Evolutionary conservation across 2,888 invertebrate genomes (phyloP).

Genomic region (Drosophila anceps): DNA sequence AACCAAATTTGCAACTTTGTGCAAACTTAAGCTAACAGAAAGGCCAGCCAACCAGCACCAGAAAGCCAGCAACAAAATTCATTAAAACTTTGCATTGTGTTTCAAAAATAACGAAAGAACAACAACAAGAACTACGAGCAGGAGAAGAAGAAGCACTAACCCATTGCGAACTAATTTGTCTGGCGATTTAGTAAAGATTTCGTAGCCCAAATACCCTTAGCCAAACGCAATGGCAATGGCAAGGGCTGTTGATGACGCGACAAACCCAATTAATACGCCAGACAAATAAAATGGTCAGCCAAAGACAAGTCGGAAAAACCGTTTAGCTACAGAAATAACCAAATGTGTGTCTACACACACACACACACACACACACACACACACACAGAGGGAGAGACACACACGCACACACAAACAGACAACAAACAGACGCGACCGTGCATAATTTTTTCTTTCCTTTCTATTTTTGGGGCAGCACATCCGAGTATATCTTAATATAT

Average conservation of each 20-base stretch:
- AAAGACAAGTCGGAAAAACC: constrained; percentile 44
- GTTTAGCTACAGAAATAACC: constrained; percentile 78
- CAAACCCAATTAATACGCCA: constrained; percentile 81
- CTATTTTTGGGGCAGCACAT: constrained; percentile 41
- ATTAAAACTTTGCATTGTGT: constrained; percentile 76
- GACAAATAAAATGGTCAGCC: constrained; percentile 74
- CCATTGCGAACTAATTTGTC: constrained; percentile 79
- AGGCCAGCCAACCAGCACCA: constrained; percentile 35
- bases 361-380: constrained; percentile 12
- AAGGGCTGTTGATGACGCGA: constrained; percentile 71
- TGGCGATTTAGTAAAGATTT: constrained; percentile 71
- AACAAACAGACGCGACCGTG: constrained; percentile 60
- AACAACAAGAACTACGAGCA: not conserved
- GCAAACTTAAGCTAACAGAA: constrained; percentile 69
- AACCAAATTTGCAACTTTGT: constrained; percentile 55
- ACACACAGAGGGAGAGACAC: constrained; percentile 11
- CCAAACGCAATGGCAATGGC: constrained; percentile 18
- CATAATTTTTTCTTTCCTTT: constrained; percentile 57
- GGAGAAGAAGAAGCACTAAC: constrained; percentile 23
- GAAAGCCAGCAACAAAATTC: constrained; percentile 63
- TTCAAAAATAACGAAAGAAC: constrained; percentile 48
- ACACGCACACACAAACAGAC: constrained; percentile 1
- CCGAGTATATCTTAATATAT: constrained; percentile 51
- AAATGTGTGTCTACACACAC: constrained; percentile 63
- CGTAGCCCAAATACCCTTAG: not conserved